Base-by-base conservation (phyloP, 2,113 vertebrate genomes). In the Chionomys nivalis region DNA sequence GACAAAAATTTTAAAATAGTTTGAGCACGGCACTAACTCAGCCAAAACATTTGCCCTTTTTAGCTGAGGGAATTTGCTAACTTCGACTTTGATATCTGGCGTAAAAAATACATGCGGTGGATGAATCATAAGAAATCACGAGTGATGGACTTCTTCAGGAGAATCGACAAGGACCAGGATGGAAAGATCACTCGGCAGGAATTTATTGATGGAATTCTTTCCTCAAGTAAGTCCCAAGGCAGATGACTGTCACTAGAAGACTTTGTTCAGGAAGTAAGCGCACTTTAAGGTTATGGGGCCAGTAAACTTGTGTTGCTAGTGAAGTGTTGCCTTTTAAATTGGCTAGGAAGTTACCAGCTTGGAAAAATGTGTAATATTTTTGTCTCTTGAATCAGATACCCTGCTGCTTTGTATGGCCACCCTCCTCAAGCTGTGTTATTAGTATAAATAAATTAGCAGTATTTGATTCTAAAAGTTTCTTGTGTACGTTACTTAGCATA, bases 71-170 rank as follows among this genome's bases (percentile, higher is more conserved):
- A 99, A 98, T 99, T 99, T 97, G 99, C 99, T 97, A 99, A 99
- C 98, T 99, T 99, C 86, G 99, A 99, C 98, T 99, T 99, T 98
- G 99, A 99, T 94, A 98, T 99, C 96, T 99, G 99, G 99, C 98
- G 99, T 96, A 99, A 99, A 98, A 99, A 99, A 94, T 99, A 99
- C 97, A 99, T 99, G 99, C 98, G 99, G 21, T 99, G 99, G 99
- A 99, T 99, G 99, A 99, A 99, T 98, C 99, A 99, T 96, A 99
- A 99, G 97, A 99, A 99, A 97, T 99, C 99, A 24, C 99, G 99
- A 0, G 99, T 99, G 95, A 99, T 99, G 99, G 99, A 99, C 97
- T 99, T 99, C 98, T 99, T 99, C 97, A 99, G 99, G 23, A 99
- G 99, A 93, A 99, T 99, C 70, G 99, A 99, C 97, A 99, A 99